Percentiles rank a stretch among this genome's conserved stretches.
Conservation (phyloP, 2,888 invertebrate genomes). For the Pasiphila rectangulata region DNA sequence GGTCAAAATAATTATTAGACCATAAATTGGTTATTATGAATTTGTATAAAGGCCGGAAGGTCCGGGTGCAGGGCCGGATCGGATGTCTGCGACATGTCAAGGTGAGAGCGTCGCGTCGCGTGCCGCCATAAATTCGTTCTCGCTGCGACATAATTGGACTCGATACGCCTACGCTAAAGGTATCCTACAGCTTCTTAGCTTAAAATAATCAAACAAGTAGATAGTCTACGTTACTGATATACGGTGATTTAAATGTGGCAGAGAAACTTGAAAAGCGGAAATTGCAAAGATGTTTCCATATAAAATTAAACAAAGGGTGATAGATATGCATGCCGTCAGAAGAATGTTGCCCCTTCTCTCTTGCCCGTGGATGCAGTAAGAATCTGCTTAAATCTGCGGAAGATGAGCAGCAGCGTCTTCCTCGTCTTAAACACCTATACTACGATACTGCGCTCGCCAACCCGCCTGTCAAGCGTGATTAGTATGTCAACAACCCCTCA, state of each 20-base stretch:
- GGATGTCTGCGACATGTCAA: slow-evolving; percentile 45
- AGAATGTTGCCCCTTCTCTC: too few species aligned
- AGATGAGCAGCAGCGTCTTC: too few species aligned
- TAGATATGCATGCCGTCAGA: too few species aligned
- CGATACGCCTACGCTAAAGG: slow-evolving; percentile 56
- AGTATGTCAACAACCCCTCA: too few species aligned
- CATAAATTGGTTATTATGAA: slow-evolving; percentile 9
- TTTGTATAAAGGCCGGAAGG: slow-evolving; percentile 30
- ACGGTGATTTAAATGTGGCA: slow-evolving; percentile 9
- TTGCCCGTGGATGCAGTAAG: too few species aligned
- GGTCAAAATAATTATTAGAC: slow-evolving; percentile 5
- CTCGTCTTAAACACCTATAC: too few species aligned
- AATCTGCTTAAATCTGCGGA: too few species aligned
- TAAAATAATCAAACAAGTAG: slow-evolving; percentile 23
- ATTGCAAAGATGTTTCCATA: too few species aligned
- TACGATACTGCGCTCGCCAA: too few species aligned
- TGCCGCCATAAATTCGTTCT: slow-evolving; percentile 66
- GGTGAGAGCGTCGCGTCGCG: slow-evolving; percentile 43
- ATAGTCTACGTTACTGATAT: slow-evolving; percentile 10
- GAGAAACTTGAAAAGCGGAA: slow-evolving; percentile 3
- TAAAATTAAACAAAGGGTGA: too few species aligned
- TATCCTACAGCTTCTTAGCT: slow-evolving; percentile 24
- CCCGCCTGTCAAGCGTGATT: too few species aligned
- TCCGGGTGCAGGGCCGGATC: slow-evolving; percentile 47
- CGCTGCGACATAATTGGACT: slow-evolving; percentile 67